Base-by-base conservation (phyloP, 2,113 vertebrate genomes). In the Danionella cerebrum region DNA sequence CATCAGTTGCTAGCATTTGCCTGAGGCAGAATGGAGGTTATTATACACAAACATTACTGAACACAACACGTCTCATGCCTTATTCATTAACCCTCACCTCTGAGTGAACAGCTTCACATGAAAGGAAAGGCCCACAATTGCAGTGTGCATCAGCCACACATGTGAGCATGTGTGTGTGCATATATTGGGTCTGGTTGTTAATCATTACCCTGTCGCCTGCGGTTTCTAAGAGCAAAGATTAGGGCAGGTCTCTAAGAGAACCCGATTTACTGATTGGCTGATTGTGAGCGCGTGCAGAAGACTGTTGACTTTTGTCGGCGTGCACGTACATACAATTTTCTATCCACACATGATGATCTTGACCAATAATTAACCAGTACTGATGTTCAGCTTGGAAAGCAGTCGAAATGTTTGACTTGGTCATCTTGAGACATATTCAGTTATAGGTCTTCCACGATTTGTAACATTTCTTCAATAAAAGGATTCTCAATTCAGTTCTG, bases 391-490 rank as follows among this genome's bases (percentile, higher is more conserved):
- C 5, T 67, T 68, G 36, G 58, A 77, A 11, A 57, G 31, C 29
- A 14, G 53, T 33, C 50, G 18, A 60, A 45, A 60, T 31, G 13
- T 29, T 60, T 35, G 60, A 48, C 31, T 44, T 53, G 12, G 54
- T 66, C 58, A 65, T 59, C 22, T 33, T 70, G 48, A 70, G 65
- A 72, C 57, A 75, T 79, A 83, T 82, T 77, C 42, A 55, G 80
- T 86, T 84, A 84, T 51, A 76, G 80, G 86, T 87, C 80, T 78
- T 36, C 4, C 68, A 76, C 71, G 73, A 76, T 67, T 69, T 76
- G 79, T 57, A 69, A 36, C 11, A 25, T 44, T 6, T 24, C 29
- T 18, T 73, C 57, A 64, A 53, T 73, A 72, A 59, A 71, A 73
- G 67, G 69, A 58, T 72, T 70, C 70, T 71, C 76, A 77, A 74